Conservation (phyloP, 2,888 invertebrate genomes). For the Drosophila yooni region DNA sequence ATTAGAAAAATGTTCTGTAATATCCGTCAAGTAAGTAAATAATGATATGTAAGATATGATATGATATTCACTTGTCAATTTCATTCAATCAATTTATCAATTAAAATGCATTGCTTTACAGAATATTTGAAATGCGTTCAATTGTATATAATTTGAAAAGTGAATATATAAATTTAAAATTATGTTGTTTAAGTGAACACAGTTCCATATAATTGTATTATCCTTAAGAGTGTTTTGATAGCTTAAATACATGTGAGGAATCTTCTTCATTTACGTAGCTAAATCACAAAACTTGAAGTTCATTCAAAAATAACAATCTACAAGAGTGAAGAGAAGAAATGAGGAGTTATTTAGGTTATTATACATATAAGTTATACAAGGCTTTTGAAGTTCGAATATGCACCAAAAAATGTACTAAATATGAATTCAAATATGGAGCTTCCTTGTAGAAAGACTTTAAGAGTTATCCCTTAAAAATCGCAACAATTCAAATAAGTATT, state of each 20-base stretch:
- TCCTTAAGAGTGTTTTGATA: neutral
- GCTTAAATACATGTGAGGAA: neutral
- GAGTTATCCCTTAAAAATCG: too few species aligned
- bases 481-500: neutral
- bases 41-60: neutral
- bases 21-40: neutral
- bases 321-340: neutral
- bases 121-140: neutral
- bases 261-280: neutral
- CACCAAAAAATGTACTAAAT: neutral
- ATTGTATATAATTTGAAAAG: neutral
- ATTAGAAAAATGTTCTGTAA: neutral
- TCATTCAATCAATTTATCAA: neutral
- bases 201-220: neutral
- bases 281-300: neutral
- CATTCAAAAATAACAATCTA: neutral
- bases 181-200: too few species aligned
- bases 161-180: neutral
- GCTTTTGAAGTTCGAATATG: fast-evolving
- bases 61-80: neutral
- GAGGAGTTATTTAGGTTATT: neutral
- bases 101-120: neutral
- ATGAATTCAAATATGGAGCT: neutral
- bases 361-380: neutral
- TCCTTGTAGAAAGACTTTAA: neutral